These are phyloP conservation scores for Panagrolaimus sp. DNA, from an alignment of 1,140 invertebrate species.

Conservation along the genomic window DNA sequence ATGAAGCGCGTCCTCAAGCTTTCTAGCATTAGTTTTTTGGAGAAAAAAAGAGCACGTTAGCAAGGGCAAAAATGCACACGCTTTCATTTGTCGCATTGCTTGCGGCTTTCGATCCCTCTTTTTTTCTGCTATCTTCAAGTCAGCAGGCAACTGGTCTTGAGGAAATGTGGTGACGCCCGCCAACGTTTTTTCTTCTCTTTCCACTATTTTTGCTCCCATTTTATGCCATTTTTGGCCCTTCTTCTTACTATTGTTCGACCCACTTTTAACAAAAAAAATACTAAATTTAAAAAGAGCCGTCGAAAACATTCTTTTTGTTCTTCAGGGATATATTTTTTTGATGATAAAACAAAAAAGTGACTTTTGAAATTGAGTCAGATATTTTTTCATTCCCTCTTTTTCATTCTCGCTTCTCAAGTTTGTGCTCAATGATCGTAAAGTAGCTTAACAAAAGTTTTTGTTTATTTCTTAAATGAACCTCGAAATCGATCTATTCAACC, in stretches of 20 bases:
- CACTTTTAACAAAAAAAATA: too few species aligned
- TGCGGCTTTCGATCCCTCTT: constrained; percentile 13
- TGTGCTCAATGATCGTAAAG: too few species aligned
- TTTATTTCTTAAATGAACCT: too few species aligned
- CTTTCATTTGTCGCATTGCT: neutral
- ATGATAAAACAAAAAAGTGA: too few species aligned
- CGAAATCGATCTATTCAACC: too few species aligned
- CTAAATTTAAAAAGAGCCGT: too few species aligned
- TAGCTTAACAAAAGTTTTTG: too few species aligned
- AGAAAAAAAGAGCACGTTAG: neutral
- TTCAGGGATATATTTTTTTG: too few species aligned
- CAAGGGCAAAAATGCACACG: constrained; percentile 7
- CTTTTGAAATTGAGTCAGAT: too few species aligned
- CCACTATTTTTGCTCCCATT: constrained; percentile 3
- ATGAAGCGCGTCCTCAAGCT: neutral
- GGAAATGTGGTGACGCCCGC: neutral
- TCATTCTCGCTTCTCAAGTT: too few species aligned
- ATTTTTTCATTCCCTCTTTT: too few species aligned
- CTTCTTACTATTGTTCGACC: neutral
- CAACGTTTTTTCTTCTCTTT: neutral
- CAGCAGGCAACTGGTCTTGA: neutral
- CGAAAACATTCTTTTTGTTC: too few species aligned
- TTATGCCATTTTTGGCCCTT: constrained; percentile 7
- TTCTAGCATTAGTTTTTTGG: neutral
- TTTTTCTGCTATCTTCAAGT: neutral